A percentile compares a stretch with the other conserved stretches of the same genome.
Evolutionary conservation across 2,888 invertebrate species (phyloP).

Genomic region (Clepsis dumicolana): DNA sequence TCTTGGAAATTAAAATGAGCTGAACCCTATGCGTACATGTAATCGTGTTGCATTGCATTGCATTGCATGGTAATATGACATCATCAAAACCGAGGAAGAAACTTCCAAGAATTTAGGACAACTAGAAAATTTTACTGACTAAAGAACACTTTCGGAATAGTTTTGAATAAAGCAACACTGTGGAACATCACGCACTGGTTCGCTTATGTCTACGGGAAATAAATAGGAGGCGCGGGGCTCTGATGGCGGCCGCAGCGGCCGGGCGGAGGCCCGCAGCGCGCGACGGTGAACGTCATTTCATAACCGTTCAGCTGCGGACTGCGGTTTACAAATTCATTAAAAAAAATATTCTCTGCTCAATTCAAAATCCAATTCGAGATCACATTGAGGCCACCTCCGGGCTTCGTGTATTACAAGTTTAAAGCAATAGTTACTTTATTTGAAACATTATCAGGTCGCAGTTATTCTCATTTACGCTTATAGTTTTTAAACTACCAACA

Average conservation of each 20-base stretch:
- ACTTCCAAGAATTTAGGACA: neutral
- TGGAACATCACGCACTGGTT: neutral
- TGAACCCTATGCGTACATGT: neutral
- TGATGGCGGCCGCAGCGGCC: neutral
- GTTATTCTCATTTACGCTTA: conserved; percentile 50
- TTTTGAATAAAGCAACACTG: conserved; percentile 21
- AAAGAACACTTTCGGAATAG: conserved; percentile 12
- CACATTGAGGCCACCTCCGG: conserved; percentile 76
- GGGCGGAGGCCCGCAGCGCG: neutral
- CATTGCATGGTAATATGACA: neutral
- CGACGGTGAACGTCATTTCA: neutral
- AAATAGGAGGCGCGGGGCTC: neutral
- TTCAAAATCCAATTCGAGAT: conserved; percentile 80
- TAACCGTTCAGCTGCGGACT: neutral
- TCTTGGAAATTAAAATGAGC: conserved; percentile 26
- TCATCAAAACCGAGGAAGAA: neutral
- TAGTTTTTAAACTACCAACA: conserved; percentile 54
- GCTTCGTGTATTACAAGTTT: conserved; percentile 75
- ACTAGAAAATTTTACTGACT: conserved; percentile 6
- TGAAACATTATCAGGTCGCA: conserved; percentile 74
- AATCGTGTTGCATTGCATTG: conserved; percentile 7
- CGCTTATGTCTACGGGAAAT: conserved; percentile 13
- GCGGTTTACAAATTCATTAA: conserved; percentile 21
- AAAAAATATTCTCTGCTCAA: conserved; percentile 55
- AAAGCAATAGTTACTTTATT: conserved; percentile 67